These are phyloP conservation scores for Abramis brama DNA, from an alignment of 2,113 vertebrate genomes.

Conservation along the genomic window DNA sequence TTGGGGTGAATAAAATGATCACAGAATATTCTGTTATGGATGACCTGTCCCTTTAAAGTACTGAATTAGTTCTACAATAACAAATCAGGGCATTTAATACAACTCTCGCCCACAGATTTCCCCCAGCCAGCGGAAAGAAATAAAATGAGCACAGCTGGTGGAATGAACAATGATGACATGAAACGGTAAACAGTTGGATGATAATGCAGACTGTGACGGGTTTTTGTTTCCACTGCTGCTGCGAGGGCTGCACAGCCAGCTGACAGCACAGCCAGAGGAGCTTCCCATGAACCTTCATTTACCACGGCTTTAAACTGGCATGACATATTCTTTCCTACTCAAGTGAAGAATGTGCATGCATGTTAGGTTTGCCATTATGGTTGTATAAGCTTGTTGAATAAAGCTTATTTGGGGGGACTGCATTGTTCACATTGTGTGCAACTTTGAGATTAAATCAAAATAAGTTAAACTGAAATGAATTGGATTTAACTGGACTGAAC, in stretches of 20 bases:
- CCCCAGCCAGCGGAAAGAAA: background rate
- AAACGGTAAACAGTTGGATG: conserved; percentile 31
- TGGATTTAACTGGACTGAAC: background rate
- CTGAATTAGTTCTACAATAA: background rate
- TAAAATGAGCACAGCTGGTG: conserved; percentile 32
- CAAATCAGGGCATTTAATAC: background rate
- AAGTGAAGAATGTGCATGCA: conserved; percentile 6
- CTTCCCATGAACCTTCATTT: conserved; percentile 33
- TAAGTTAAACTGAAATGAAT: background rate
- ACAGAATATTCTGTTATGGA: background rate
- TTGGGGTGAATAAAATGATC: background rate
- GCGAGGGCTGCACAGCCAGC: background rate
- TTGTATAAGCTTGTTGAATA: background rate
- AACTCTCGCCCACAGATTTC: background rate
- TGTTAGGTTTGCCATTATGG: background rate
- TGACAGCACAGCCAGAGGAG: conserved; percentile 2
- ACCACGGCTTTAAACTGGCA: background rate
- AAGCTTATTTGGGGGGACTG: background rate
- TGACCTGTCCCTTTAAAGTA: background rate
- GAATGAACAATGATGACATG: conserved; percentile 18
- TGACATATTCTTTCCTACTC: conserved; percentile 8
- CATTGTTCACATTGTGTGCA: background rate
- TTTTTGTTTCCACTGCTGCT: conserved; percentile 27
- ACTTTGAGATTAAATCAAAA: background rate
- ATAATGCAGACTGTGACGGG: conserved; percentile 10